A percentile compares a stretch with the other conserved stretches of the same genome.
Conservation (phyloP, 2,113 vertebrate species). For the Macquaria australasica region DNA sequence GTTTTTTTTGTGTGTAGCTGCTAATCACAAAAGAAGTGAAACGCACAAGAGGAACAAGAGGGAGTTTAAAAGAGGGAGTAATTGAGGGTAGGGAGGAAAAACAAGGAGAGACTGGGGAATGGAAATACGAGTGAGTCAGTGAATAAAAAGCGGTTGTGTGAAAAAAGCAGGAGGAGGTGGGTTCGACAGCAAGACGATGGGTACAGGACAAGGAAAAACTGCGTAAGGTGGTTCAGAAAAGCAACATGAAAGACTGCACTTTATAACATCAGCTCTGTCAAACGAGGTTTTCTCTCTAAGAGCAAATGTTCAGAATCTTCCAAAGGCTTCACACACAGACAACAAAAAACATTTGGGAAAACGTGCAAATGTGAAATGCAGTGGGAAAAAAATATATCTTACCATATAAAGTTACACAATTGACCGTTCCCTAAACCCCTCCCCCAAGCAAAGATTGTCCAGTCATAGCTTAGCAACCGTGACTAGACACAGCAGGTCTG, state of each 20-base stretch:
- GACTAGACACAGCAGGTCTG: not conserved
- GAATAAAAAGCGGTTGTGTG: conserved; percentile 47
- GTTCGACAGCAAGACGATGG: conserved; percentile 12
- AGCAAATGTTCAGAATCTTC: conserved; percentile 2
- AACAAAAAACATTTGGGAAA: no score
- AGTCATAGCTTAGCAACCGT: not conserved
- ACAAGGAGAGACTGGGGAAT: conserved; percentile 15
- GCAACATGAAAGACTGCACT: not conserved
- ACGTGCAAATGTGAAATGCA: no score
- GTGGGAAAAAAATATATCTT: no score
- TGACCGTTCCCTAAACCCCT: not conserved
- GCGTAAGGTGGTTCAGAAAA: conserved; percentile 37
- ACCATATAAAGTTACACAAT: not conserved
- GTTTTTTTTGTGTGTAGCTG: not conserved
- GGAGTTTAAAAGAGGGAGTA: conserved; percentile 17
- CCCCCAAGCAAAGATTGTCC: not conserved
- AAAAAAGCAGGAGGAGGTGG: conserved; percentile 22
- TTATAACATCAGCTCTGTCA: conserved; percentile 7
- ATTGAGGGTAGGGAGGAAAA: conserved; percentile 30
- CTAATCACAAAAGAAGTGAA: conserved; percentile 41
- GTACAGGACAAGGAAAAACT: conserved; percentile 56
- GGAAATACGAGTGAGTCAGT: conserved; percentile 68
- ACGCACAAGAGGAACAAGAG: conserved; percentile 3
- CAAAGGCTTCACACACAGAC: no score
- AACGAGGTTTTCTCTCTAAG: not conserved